A percentile compares a stretch with the other conserved stretches of the same genome.
Evolutionary conservation across 2,113 vertebrate species (phyloP).

Genomic region (Prietella phreatophila): DNA sequence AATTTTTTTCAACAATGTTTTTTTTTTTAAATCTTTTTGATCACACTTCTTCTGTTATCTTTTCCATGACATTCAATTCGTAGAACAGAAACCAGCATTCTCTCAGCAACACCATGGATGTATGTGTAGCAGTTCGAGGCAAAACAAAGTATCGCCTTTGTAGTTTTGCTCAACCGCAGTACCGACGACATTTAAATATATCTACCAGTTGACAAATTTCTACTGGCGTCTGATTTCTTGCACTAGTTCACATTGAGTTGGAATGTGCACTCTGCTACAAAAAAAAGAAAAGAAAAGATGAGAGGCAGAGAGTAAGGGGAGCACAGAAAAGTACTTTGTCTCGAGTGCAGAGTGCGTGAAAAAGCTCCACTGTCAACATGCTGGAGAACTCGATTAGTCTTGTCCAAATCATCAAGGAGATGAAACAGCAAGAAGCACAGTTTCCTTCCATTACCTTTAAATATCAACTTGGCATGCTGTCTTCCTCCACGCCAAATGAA

Average conservation of each 20-base stretch:
- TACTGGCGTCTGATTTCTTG: not conserved
- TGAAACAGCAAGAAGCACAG: conserved; percentile 7
- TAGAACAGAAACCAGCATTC: not conserved
- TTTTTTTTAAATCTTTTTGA: not conserved
- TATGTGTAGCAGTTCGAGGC: no score
- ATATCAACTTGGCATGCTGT: conserved; percentile 59
- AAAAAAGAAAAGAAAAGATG: not conserved
- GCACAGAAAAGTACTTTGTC: conserved; percentile 39
- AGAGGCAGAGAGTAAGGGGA: not conserved
- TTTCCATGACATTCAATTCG: not conserved
- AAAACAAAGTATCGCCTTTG: not conserved
- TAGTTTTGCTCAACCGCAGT: not conserved
- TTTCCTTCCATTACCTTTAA: conserved; percentile 33
- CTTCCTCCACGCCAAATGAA: conserved; percentile 27
- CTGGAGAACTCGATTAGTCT: conserved; percentile 59
- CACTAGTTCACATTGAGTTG: not conserved
- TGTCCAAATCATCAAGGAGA: conserved; percentile 32
- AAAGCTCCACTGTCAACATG: conserved; percentile 47
- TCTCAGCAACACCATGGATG: not conserved
- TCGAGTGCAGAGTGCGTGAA: conserved; percentile 8
- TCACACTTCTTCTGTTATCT: not conserved
- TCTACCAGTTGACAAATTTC: not conserved
- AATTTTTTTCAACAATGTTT: not conserved
- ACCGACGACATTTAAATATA: not conserved
- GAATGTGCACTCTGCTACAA: conserved; percentile 23